These are phyloP conservation scores for Gastracanthus pulcherrimus DNA, from an alignment of 2,888 invertebrate genomes.

Conservation along the genomic window DNA sequence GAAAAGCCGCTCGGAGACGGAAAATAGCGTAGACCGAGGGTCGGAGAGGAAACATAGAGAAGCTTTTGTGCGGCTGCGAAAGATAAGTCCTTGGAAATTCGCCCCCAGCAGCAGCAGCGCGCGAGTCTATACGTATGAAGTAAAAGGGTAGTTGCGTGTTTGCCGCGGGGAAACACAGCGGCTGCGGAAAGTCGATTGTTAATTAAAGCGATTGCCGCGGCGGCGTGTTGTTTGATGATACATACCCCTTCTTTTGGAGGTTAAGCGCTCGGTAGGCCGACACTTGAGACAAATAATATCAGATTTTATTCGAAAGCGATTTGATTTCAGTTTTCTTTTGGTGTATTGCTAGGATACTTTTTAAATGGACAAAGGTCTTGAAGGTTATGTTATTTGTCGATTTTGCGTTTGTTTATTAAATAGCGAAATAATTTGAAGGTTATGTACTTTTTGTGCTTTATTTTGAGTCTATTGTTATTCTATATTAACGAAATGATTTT, in stretches of 20 bases:
- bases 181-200: conserved; percentile 26
- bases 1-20: neutral
- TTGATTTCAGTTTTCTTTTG: too few species aligned
- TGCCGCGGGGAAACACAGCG: conserved; percentile 1
- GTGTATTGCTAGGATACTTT: too few species aligned
- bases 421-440: too few species aligned
- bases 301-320: neutral
- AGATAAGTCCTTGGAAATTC: conserved; percentile 16
- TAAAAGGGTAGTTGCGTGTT: conserved; percentile 7
- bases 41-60: neutral
- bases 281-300: neutral
- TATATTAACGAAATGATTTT: too few species aligned
- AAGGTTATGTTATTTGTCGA: too few species aligned
- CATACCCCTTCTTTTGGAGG: neutral
- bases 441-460: too few species aligned
- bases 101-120: neutral
- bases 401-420: too few species aligned
- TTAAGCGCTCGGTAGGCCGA: neutral
- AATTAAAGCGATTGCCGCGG: conserved; percentile 16
- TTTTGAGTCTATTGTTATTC: too few species aligned
- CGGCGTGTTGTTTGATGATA: neutral
- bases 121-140: neutral
- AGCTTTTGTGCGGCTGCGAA: conserved; percentile 13
- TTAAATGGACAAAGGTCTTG: too few species aligned
- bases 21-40: neutral